Conservation (phyloP, 2,113 vertebrate species). For the Propithecus coquereli region DNA sequence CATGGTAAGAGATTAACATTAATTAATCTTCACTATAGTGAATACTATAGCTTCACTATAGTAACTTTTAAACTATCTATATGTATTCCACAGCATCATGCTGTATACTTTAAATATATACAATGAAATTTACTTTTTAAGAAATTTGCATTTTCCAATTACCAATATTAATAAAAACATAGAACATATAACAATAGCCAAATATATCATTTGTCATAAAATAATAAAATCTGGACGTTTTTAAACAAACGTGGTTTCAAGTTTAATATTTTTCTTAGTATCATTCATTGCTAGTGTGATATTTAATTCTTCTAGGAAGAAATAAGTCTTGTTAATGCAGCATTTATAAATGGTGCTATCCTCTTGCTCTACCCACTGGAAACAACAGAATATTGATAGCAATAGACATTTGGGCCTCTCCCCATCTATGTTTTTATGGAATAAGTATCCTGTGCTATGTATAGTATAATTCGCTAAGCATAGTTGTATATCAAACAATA, state of each 20-base stretch:
- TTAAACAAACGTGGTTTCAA: background rate
- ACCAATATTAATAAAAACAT: background rate
- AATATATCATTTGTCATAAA: background rate
- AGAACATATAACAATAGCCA: background rate
- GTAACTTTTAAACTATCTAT: background rate
- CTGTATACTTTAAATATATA: background rate
- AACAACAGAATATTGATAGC: background rate
- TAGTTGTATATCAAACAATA: background rate
- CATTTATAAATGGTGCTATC: background rate
- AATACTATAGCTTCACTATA: background rate
- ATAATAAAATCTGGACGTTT: background rate
- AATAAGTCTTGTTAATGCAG: background rate
- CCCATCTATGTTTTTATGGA: background rate
- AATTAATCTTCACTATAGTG: background rate
- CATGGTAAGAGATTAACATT: background rate
- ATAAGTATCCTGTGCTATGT: background rate
- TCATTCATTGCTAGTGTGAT: background rate
- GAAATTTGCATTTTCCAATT: background rate
- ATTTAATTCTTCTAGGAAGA: background rate
- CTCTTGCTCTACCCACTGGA: background rate
- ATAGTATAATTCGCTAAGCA: background rate
- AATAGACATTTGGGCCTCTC: background rate
- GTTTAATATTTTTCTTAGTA: background rate
- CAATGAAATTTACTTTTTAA: background rate
- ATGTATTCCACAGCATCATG: background rate